These are phyloP conservation scores for Smutsia temminckii DNA, from an alignment of 2,797 vertebrate species.

Conservation along the genomic window DNA sequence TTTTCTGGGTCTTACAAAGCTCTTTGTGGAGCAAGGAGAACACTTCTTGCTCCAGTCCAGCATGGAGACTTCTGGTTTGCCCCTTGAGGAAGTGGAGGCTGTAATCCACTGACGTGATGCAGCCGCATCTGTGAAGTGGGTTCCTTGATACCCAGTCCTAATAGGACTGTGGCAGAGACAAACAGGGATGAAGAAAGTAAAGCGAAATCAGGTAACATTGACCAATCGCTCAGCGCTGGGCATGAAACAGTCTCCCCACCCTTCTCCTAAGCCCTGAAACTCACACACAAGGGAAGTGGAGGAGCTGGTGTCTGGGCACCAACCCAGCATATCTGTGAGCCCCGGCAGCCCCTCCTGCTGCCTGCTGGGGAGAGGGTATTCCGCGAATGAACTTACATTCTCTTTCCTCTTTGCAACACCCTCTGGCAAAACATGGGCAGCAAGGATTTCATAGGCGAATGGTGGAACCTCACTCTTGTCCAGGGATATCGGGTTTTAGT, in stretches of 20 bases:
- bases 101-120: background rate
- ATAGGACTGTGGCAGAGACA: background rate
- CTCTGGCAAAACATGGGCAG: background rate
- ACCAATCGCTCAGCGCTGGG: background rate
- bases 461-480: background rate
- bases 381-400: no score
- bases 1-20: background rate
- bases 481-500: background rate
- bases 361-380: background rate
- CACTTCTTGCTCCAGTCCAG: background rate
- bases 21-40: background rate
- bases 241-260: background rate
- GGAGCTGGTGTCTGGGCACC: background rate
- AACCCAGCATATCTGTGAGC: background rate
- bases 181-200: background rate
- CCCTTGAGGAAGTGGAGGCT: background rate
- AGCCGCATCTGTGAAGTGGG: background rate
- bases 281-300: background rate
- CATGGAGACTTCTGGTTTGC: background rate
- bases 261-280: background rate
- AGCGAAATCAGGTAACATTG: background rate
- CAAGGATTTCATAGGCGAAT: background rate
- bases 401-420: background rate
- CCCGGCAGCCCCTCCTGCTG: background rate
- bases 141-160: no score